Base-by-base conservation (phyloP, 1,140 invertebrate genomes). In the Diorhabda carinulata region DNA sequence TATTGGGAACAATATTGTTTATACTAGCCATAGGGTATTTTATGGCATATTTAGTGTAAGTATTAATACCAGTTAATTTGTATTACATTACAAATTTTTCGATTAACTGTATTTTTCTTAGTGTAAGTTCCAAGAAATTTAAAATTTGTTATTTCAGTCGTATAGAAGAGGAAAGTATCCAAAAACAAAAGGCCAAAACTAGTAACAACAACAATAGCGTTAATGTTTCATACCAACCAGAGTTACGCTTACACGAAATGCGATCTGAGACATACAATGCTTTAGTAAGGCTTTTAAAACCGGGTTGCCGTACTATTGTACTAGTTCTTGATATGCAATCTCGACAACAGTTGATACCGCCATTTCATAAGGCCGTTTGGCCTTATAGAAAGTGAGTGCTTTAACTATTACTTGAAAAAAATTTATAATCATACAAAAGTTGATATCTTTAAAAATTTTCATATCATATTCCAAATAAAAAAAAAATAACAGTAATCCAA, bases 221-320 rank as follows among this genome's bases (percentile, higher is more conserved):
- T 0, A 73, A 70, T 3, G 64, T 74, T 0, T 74, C 77, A 4
- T 78, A 83, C 44, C 85, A 86, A 70, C 86, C 89, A 0, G 91
- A 93, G 80, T 81, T 97, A 40, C 87, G 89, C 66, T 84, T 99
- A 52, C 95, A 98, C 79, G 97, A 99, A 82, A 84, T 99, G 64
- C 84, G 95, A 58, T 93, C 93, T 9, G 96, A 98, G 83, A 97
- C 96, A 66, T 99, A 98, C 78, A 96, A 97, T 81, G 96, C 94
- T 52, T 86, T 99, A 67, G 92, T 99, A 43, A 87, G 94, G 59
- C 82, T 98, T 61, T 84, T 98, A 56, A 98, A 98, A 79, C 97
- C 97, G 0, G 97, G 97, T 0, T 98, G 95, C 79, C 85, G 97
- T 10, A 98, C 97, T 0, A 89, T 99, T 69, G 87, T 98, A 45